phyloP scores from a whole-genome alignment of 1,140 invertebrate species.

The Nebria ingens region DNA sequence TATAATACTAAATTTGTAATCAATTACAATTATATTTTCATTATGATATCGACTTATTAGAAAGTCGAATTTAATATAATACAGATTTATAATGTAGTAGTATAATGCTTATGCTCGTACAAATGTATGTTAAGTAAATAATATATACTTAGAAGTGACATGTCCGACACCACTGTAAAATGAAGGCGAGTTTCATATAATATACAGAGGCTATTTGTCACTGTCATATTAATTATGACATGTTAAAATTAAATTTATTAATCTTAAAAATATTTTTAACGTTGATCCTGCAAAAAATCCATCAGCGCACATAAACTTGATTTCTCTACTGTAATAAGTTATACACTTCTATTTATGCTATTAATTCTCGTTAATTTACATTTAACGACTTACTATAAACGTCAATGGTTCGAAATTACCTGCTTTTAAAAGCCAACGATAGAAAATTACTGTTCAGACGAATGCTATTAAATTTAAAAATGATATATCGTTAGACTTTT shows the following conservation, averaged over 20 bases:
- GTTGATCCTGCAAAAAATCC: neutral
- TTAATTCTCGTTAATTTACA: neutral
- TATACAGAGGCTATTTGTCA: conserved; percentile 1
- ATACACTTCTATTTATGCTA: neutral
- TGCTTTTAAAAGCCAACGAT: neutral
- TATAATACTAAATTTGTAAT: too few relatives aligned
- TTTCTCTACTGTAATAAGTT: neutral
- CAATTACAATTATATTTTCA: too few relatives aligned
- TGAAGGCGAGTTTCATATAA: neutral
- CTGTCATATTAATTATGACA: conserved; percentile 9
- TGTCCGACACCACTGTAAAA: neutral
- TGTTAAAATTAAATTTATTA: conserved; percentile 9
- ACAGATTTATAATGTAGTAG: too few relatives aligned
- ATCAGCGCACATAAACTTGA: neutral
- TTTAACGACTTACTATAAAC: neutral
- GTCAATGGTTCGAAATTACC: neutral
- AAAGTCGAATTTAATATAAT: too few relatives aligned
- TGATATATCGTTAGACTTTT: neutral
- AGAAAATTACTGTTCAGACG: neutral
- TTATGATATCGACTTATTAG: too few relatives aligned
- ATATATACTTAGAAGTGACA: too few relatives aligned
- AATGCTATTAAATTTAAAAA: neutral
- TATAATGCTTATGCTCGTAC: too few relatives aligned
- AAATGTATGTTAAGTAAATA: too few relatives aligned
- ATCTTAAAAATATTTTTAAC: conserved; percentile 2